phyloP scores from a whole-genome alignment of 2,888 invertebrate genomes.

The Nephrotoma guestfalica region DNA sequence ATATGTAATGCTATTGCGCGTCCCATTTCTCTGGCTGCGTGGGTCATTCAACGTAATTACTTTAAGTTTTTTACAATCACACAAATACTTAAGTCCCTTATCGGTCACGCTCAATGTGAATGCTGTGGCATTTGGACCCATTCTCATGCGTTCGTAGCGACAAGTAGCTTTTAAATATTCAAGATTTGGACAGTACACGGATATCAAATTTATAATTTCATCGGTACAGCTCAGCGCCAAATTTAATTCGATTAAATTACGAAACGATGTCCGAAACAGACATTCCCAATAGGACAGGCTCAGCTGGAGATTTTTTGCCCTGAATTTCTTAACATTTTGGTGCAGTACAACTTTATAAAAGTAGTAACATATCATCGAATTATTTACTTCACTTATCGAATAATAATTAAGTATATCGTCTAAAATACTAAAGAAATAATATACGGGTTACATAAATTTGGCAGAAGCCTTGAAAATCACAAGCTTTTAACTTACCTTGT shows the following conservation, averaged over 20 bases:
- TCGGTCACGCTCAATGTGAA: slow-evolving; percentile 13
- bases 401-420: slow-evolving; percentile 11
- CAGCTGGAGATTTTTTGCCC: slow-evolving; percentile 11
- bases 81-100: slow-evolving; percentile 11
- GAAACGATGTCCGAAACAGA: slow-evolving; percentile 11
- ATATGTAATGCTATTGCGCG: slow-evolving; percentile 12
- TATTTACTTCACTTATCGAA: slow-evolving; percentile 4
- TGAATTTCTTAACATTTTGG: slow-evolving; percentile 8
- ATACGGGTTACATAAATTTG: neutral
- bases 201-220: slow-evolving; percentile 12
- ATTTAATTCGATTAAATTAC: slow-evolving; percentile 12
- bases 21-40: slow-evolving; percentile 10
- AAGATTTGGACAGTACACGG: slow-evolving; percentile 12
- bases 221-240: slow-evolving; percentile 14
- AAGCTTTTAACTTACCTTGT: neutral
- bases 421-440: slow-evolving; percentile 8
- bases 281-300: slow-evolving; percentile 10
- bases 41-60: slow-evolving; percentile 14
- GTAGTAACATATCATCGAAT: slow-evolving; percentile 11
- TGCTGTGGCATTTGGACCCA: slow-evolving; percentile 13
- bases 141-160: slow-evolving; percentile 11
- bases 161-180: slow-evolving; percentile 14
- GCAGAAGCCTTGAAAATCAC: neutral
- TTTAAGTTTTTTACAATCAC: slow-evolving; percentile 11
- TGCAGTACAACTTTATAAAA: slow-evolving; percentile 11